Percentiles rank a stretch among this genome's conserved stretches.
Evolutionary conservation across 2,888 invertebrate genomes (phyloP).

Genomic region (Nebria salina): DNA sequence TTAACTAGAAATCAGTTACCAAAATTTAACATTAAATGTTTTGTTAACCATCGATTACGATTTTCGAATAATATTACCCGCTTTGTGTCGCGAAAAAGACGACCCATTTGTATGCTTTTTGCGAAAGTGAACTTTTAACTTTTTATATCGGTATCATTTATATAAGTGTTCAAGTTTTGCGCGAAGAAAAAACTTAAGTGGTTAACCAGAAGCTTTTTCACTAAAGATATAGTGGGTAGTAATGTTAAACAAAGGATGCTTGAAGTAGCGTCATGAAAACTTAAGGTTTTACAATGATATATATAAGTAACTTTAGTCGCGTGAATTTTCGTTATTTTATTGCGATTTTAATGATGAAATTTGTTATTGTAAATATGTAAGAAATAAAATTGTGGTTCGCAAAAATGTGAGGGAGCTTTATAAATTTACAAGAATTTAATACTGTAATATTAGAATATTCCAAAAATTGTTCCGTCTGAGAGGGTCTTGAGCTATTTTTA

Average conservation of each 20-base stretch:
- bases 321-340: too few species aligned
- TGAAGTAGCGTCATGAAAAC: not conserved
- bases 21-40: not conserved
- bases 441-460: slow-evolving; percentile 38
- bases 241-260: not conserved
- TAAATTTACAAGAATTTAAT: slow-evolving; percentile 44
- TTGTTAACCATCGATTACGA: not conserved
- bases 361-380: not conserved
- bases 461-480: slow-evolving; percentile 37
- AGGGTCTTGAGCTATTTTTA: slow-evolving; percentile 28
- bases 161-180: not conserved
- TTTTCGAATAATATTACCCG: too few species aligned
- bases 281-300: not conserved
- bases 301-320: not conserved
- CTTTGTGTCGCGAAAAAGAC: not conserved
- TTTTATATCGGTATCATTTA: not conserved
- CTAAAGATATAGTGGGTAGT: not conserved
- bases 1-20: not conserved
- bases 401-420: slow-evolving; percentile 31
- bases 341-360: too few species aligned
- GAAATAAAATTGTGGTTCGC: slow-evolving; percentile 5
- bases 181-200: not conserved
- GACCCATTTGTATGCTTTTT: not conserved
- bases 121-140: not conserved
- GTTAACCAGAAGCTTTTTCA: not conserved